Conservation (phyloP, 2,113 vertebrate species). For the Chitala chitala region DNA sequence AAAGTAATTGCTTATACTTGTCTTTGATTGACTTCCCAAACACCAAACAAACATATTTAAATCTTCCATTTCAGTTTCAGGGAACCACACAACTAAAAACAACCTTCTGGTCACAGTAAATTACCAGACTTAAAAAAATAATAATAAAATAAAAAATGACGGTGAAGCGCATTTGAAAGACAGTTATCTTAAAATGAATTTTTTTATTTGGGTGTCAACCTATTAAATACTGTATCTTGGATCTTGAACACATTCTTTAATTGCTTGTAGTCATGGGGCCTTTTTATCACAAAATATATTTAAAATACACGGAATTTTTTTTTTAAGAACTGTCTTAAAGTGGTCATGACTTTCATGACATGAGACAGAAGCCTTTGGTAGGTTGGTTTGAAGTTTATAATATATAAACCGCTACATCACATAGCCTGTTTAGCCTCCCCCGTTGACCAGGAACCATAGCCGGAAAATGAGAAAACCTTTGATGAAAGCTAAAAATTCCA, state of each 20-base stretch:
- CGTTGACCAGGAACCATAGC: not conserved
- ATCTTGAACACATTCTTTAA: not conserved
- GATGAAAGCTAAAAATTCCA: not conserved
- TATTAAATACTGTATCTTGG: not conserved
- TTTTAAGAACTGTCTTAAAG: slow-evolving; percentile 6
- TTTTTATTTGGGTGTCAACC: too few relatives aligned
- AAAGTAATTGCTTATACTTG: not conserved
- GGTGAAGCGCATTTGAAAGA: not conserved
- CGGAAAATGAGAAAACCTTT: too few relatives aligned
- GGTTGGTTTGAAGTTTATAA: not conserved
- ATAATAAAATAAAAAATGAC: too few relatives aligned
- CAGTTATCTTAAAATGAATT: slow-evolving; percentile 5
- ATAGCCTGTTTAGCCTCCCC: not conserved
- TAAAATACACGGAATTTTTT: not conserved
- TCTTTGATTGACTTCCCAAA: not conserved
- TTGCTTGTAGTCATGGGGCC: not conserved
- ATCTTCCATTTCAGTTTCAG: not conserved
- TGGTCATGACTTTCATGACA: not conserved
- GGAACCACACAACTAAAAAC: not conserved
- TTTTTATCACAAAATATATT: not conserved
- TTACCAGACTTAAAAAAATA: not conserved
- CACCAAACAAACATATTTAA: not conserved
- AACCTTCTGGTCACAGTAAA: not conserved
- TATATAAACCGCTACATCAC: not conserved
- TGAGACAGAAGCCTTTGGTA: not conserved